Base-by-base conservation (phyloP, 1,140 invertebrate species). In the Tribolium castaneum region DNA sequence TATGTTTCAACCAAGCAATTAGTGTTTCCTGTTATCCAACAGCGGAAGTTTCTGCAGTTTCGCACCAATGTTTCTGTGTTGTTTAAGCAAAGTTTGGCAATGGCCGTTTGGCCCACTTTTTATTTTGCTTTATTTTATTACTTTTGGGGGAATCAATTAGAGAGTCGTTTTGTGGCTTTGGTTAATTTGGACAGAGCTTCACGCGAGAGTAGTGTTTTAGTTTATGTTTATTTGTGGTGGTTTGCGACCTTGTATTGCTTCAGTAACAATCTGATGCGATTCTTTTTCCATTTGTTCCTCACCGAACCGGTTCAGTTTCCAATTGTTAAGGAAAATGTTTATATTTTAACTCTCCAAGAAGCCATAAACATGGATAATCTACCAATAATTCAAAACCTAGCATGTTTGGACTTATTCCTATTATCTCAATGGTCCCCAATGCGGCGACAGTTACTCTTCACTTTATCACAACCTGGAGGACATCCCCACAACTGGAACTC, bases 401-500 rank as follows among this genome's bases (percentile, higher is more conserved):
- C 92, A 1, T 93, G 92, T 66, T 87, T 92, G 35, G 93, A 94
- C 85, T 87, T 95, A 2, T 88, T 90, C 70, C 89, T 89, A 10
- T 80, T 94, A 49, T 87, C 92, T 5, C 88, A 90, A 80, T 91
- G 89, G 72, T 90, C 91, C 54, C 82, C 85, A 52, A 1, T 56
- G 1, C 88, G 93, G 78, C 89, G 94, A 77, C 77, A 85, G 45
- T 83, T 90, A 70, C 87, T 95, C 14, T 96, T 93, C 82, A 90
- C 90, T 9, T 85, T 96, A 0, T 95, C 94, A 70, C 90, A 92
- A 83, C 94, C 94, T 56, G 92, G 94, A 19, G 92, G 92, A 59
- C 94, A 94, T 86, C 93, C 94, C 1, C 92, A 93, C 78, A 94
- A 93, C 80, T 96, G 94, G 94, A 94, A 93, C 80, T 89, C 88